phyloP scores from a whole-genome alignment of 2,113 vertebrate species.

The Alosa alosa region DNA sequence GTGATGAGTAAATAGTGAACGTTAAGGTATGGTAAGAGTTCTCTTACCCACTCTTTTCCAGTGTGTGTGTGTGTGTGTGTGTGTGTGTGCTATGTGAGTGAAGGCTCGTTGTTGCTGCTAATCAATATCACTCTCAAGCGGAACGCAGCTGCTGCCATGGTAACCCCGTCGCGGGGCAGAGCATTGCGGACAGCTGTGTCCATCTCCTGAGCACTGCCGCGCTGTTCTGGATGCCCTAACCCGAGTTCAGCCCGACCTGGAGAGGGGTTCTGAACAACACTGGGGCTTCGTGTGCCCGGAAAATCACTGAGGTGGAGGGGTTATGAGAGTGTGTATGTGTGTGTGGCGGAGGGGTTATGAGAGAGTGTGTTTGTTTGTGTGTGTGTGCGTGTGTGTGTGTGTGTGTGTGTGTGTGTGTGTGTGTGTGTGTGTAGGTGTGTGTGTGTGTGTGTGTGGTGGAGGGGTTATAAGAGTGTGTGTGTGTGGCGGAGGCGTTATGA shows the following conservation, averaged over 20 bases:
- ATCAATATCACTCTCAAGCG: slow-evolving; percentile 67
- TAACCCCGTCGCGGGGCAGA: slow-evolving; percentile 55
- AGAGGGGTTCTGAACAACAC: not conserved
- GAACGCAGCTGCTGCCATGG: slow-evolving; percentile 64
- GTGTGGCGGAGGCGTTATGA: too few species aligned
- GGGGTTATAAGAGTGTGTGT: not conserved
- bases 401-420: not conserved
- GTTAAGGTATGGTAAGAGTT: too few species aligned
- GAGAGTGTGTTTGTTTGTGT: not conserved
- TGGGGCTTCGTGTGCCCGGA: not conserved
- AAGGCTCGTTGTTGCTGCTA: slow-evolving; percentile 60
- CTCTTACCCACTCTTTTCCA: too few species aligned
- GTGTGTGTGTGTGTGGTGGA: not conserved
- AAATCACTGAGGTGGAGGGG: not conserved
- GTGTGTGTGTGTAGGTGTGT: not conserved
- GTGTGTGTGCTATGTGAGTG: slow-evolving; percentile 25
- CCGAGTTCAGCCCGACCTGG: slow-evolving; percentile 19
- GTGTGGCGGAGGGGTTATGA: too few species aligned
- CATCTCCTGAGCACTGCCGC: not conserved
- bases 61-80: not conserved
- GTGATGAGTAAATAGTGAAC: too few species aligned
- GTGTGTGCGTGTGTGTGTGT: not conserved
- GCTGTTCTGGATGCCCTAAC: slow-evolving; percentile 37
- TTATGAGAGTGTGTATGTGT: too few species aligned
- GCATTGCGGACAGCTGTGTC: slow-evolving; percentile 56